A percentile compares a stretch with the other conserved stretches of the same genome.
These are phyloP conservation scores for Drosophila saltans DNA, from an alignment of 1,140 invertebrate genomes.

Conservation along the genomic window DNA sequence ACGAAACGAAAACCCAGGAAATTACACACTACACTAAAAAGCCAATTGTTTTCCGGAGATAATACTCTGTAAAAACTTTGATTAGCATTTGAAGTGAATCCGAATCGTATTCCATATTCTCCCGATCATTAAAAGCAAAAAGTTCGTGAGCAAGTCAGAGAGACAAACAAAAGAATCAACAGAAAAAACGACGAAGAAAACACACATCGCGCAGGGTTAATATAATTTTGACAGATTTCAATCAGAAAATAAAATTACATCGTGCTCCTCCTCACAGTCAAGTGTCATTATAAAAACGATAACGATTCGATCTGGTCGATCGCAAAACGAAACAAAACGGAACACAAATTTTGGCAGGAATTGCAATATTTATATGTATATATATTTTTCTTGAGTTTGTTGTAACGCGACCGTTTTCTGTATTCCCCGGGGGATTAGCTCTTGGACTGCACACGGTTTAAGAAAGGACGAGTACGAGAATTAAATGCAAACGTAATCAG, in stretches of 20 bases:
- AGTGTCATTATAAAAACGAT: slow-evolving; percentile 70
- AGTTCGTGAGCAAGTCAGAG: slow-evolving; percentile 15
- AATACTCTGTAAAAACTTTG: neutral
- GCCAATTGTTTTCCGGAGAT: neutral
- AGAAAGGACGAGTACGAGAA: neutral
- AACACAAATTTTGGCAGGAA: slow-evolving; percentile 32
- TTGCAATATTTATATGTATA: neutral
- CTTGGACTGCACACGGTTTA: neutral
- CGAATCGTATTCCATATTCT: neutral
- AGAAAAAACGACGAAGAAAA: slow-evolving; percentile 1
- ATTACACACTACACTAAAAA: neutral
- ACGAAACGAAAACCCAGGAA: neutral
- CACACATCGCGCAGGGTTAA: slow-evolving; percentile 5
- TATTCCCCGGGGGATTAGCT: neutral
- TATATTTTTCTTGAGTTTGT: neutral
- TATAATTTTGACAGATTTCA: slow-evolving; percentile 43
- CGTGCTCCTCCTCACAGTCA: slow-evolving; percentile 80
- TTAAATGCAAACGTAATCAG: slow-evolving; percentile 7
- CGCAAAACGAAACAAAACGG: slow-evolving; percentile 42
- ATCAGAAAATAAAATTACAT: slow-evolving; percentile 73
- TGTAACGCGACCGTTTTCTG: slow-evolving; percentile 1
- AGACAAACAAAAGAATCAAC: slow-evolving; percentile 17
- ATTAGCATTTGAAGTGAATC: neutral
- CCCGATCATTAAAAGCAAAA: slow-evolving; percentile 15
- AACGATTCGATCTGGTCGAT: slow-evolving; percentile 35